phyloP scores from a whole-genome alignment of 2,797 vertebrate species.

The Synanceia verrucosa region DNA sequence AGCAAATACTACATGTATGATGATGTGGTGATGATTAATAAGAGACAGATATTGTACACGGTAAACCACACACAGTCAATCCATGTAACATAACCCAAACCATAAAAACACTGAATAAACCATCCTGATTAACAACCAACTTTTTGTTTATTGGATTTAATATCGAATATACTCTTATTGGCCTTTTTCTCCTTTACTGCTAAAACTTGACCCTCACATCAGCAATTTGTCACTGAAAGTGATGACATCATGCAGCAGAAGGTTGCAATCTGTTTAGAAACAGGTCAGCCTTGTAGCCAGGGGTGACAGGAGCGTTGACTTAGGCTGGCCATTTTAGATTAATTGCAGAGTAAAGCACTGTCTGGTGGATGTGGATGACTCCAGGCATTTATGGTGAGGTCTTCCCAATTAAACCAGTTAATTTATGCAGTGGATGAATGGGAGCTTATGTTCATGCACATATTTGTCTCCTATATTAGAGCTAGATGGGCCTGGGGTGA shows the following conservation, averaged over 20 bases:
- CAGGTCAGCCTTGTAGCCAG: constrained; percentile 61
- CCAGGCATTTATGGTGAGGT: constrained; percentile 29
- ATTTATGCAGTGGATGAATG: constrained; percentile 48
- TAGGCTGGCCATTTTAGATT: constrained; percentile 62
- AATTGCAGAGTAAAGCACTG: constrained; percentile 49
- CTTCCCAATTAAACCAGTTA: constrained; percentile 31
- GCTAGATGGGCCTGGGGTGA: constrained; percentile 32
- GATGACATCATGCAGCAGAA: constrained; percentile 58
- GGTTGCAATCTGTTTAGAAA: constrained; percentile 44
- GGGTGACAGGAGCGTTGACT: constrained; percentile 56
- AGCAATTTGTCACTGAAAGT: constrained; percentile 45
- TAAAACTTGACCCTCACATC: constrained; percentile 44
- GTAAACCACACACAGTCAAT: not conserved
- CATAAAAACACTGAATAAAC: not conserved
- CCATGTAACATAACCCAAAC: not conserved
- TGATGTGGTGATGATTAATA: not conserved
- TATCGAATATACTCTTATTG: constrained; percentile 30
- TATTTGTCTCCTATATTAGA: constrained; percentile 54
- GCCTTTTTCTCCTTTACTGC: constrained; percentile 31
- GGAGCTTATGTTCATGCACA: constrained; percentile 22
- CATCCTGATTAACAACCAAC: not conserved
- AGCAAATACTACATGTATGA: not conserved
- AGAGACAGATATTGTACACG: not conserved
- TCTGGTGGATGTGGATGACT: constrained; percentile 41
- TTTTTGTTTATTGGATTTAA: not conserved